Percentiles rank a stretch among this genome's conserved stretches.
These are phyloP conservation scores for Drosophila nebulosa DNA, from an alignment of 1,140 invertebrate genomes.

Conservation along the genomic window DNA sequence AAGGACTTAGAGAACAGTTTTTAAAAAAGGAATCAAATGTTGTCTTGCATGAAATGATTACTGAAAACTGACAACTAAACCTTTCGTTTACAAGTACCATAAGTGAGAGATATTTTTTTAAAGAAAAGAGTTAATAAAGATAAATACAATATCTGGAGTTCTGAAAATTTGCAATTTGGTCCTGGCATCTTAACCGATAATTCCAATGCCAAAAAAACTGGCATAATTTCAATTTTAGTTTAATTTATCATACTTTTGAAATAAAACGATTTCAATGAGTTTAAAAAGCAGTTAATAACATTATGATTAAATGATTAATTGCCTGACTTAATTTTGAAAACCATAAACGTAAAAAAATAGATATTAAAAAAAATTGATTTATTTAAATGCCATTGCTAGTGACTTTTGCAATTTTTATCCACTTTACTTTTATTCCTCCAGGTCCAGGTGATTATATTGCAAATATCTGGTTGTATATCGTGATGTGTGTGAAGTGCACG, in stretches of 20 bases:
- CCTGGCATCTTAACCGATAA: too few relatives aligned
- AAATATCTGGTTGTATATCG: slow-evolving; percentile 8
- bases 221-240: too few relatives aligned
- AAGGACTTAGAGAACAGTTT: too few relatives aligned
- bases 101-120: too few relatives aligned
- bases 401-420: neutral
- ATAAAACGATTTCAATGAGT: neutral
- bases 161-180: too few relatives aligned
- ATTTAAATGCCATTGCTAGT: neutral
- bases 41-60: too few relatives aligned
- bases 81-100: too few relatives aligned
- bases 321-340: neutral
- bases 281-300: neutral
- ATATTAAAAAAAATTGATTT: neutral
- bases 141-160: too few relatives aligned
- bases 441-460: slow-evolving; percentile 42
- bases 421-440: neutral
- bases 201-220: too few relatives aligned
- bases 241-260: neutral
- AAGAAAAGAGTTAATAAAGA: too few relatives aligned
- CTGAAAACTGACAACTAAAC: too few relatives aligned
- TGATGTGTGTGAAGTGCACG: slow-evolving; percentile 18
- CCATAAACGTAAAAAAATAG: neutral
- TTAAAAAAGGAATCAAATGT: too few relatives aligned
- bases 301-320: neutral